These are phyloP conservation scores for Phthorimaea operculella DNA, from an alignment of 1,140 invertebrate species.

Conservation along the genomic window DNA sequence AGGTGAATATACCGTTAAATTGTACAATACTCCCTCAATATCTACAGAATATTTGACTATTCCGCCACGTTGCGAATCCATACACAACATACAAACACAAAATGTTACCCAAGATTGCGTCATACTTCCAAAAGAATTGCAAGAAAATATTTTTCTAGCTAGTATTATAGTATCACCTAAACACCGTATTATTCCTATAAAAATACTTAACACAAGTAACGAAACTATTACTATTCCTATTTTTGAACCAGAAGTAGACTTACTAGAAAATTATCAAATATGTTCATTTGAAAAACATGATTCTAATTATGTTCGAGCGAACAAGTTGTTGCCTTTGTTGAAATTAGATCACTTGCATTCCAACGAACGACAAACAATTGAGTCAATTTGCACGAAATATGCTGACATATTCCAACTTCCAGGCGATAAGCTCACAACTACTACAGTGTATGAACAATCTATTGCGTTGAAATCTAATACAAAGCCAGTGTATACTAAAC, in stretches of 20 bases:
- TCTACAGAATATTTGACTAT: background rate
- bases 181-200: background rate
- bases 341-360: background rate
- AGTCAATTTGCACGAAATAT: background rate
- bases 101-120: background rate
- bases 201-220: constrained; percentile 1
- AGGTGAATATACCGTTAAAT: background rate
- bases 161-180: background rate
- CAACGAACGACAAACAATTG: background rate
- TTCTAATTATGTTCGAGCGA: background rate
- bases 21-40: background rate
- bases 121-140: background rate
- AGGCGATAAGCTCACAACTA: background rate
- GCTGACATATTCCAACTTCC: background rate
- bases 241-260: background rate
- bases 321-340: background rate
- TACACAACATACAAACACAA: background rate
- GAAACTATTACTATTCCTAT: background rate
- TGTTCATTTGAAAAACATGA: background rate
- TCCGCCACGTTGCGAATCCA: background rate
- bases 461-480: background rate
- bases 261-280: background rate
- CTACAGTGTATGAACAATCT: background rate
- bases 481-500: background rate
- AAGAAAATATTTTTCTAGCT: background rate